Conservation (phyloP, 2,113 vertebrate genomes). For the Malurus elegans region DNA sequence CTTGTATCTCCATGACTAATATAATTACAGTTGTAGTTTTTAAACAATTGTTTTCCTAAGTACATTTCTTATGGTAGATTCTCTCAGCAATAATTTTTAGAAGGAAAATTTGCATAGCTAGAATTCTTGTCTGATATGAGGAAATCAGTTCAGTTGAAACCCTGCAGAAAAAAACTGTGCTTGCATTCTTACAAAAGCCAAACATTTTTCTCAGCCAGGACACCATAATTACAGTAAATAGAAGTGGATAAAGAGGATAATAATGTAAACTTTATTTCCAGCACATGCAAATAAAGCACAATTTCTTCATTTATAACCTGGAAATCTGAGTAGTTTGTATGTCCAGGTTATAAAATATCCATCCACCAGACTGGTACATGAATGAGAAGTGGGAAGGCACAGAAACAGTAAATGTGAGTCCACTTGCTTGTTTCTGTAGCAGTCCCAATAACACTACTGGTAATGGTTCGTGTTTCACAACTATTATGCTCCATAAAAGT, state of each 20-base stretch:
- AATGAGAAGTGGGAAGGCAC: background rate
- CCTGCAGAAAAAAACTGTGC: background rate
- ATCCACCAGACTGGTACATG: background rate
- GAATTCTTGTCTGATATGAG: background rate
- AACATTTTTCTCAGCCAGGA: background rate
- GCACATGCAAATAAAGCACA: background rate
- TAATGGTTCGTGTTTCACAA: background rate
- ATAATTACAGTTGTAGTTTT: background rate
- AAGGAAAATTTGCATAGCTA: background rate
- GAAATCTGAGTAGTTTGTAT: background rate
- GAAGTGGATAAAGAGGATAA: background rate
- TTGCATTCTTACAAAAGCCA: background rate
- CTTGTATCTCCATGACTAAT: background rate
- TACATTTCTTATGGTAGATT: background rate
- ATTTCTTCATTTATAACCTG: background rate
- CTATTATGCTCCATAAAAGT: background rate
- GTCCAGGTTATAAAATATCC: background rate
- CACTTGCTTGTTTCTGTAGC: background rate
- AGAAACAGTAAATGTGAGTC: background rate
- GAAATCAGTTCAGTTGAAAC: slow-evolving; percentile 19
- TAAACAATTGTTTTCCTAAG: background rate
- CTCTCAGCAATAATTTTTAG: slow-evolving; percentile 1
- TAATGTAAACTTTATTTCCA: background rate
- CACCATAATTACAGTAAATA: background rate
- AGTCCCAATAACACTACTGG: background rate